phyloP scores from a whole-genome alignment of 1,140 invertebrate genomes.

The Caenorhabditis elegans region WBcel235 BX284604.4:8431001-8431500 shows the following conservation, averaged over 20 bases:
- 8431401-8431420: constrained; percentile 62
- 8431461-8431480: background rate
- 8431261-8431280: constrained; percentile 15
- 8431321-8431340: background rate
- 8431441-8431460: constrained; percentile 55
- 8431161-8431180: too few species aligned
- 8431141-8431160: too few species aligned
- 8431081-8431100: too few species aligned
- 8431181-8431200: too few species aligned
- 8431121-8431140: too few species aligned
- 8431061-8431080: too few species aligned
- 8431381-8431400: constrained; percentile 41
- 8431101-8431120: too few species aligned
- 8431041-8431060: too few species aligned
- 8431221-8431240: background rate
- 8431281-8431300: background rate
- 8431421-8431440: constrained; percentile 62
- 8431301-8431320: background rate
- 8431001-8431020: constrained; percentile 10
- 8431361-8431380: background rate
- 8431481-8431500: constrained; percentile 19
- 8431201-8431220: background rate
- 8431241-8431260: constrained; percentile 20
- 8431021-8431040: too few species aligned
- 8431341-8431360: background rate